phyloP scores from a whole-genome alignment of 2,888 invertebrate species.

The Cheilosia pagana region DNA sequence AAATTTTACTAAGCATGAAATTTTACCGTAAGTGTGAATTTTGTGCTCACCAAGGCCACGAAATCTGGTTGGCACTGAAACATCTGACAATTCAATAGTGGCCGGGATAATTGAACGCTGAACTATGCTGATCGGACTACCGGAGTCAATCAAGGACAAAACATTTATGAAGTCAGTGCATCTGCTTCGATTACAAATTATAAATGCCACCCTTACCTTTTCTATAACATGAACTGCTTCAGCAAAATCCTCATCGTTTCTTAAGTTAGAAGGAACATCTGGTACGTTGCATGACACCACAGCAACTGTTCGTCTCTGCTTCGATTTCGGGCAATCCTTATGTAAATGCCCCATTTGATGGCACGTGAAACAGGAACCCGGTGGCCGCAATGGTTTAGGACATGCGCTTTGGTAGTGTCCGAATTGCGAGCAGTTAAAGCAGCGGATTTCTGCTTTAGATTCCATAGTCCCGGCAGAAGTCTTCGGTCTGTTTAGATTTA shows the following conservation, averaged over 20 bases:
- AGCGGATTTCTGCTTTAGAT: not conserved
- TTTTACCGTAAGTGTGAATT: constrained; percentile 3
- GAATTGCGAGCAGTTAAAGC: constrained; percentile 4
- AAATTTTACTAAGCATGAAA: constrained; percentile 10
- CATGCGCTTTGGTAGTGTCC: not conserved
- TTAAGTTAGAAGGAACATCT: too few species aligned
- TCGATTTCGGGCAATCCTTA: too few species aligned
- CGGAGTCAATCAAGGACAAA: not conserved
- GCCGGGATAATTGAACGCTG: not conserved
- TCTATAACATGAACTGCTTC: too few species aligned
- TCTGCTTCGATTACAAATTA: not conserved
- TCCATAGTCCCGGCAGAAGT: too few species aligned
- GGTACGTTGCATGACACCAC: too few species aligned
- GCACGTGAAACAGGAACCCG: too few species aligned
- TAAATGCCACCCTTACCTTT: too few species aligned
- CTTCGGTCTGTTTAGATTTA: too few species aligned
- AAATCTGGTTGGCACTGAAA: not conserved
- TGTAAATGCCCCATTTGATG: too few species aligned
- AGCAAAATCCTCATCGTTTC: too few species aligned
- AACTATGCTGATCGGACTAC: not conserved
- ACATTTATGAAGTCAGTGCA: not conserved
- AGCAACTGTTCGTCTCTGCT: too few species aligned
- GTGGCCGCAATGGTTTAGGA: constrained; percentile 4
- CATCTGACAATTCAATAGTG: not conserved
- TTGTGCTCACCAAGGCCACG: not conserved